These are phyloP conservation scores for Pelagia noctiluca DNA, from an alignment of 30 jellyfish, hydroid and myxozoan species.

Conservation along the genomic window DNA sequence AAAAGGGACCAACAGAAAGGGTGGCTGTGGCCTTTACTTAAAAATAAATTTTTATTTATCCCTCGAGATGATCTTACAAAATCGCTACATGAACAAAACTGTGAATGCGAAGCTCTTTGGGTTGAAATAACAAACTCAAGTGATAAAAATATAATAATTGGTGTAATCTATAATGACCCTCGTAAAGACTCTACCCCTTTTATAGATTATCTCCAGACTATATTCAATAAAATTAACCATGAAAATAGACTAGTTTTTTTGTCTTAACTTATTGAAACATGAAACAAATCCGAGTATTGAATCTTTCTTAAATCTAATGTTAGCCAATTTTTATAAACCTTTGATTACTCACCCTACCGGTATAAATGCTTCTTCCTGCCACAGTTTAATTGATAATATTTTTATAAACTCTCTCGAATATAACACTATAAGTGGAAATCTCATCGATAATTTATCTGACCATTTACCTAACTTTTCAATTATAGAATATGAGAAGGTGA, in stretches of 20 bases:
- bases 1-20: slow-evolving; percentile 2
- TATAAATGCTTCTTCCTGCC: neutral
- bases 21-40: neutral
- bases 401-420: neutral
- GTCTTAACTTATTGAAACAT: neutral
- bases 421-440: neutral
- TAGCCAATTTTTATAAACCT: neutral
- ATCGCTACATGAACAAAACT: neutral
- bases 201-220: neutral
- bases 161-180: neutral
- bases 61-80: neutral
- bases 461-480: neutral
- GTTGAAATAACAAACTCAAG: neutral
- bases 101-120: slow-evolving; percentile 3
- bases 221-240: neutral
- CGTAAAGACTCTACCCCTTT: slow-evolving; percentile 3
- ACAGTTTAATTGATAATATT: neutral
- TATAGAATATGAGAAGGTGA: neutral
- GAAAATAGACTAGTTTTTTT: neutral
- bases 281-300: neutral
- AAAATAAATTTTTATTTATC: neutral
- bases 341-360: slow-evolving; percentile 4
- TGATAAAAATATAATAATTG: neutral
- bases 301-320: neutral
- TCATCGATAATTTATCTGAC: neutral